These are phyloP conservation scores for Orthosia incerta DNA, from an alignment of 2,888 invertebrate species.

Conservation along the genomic window DNA sequence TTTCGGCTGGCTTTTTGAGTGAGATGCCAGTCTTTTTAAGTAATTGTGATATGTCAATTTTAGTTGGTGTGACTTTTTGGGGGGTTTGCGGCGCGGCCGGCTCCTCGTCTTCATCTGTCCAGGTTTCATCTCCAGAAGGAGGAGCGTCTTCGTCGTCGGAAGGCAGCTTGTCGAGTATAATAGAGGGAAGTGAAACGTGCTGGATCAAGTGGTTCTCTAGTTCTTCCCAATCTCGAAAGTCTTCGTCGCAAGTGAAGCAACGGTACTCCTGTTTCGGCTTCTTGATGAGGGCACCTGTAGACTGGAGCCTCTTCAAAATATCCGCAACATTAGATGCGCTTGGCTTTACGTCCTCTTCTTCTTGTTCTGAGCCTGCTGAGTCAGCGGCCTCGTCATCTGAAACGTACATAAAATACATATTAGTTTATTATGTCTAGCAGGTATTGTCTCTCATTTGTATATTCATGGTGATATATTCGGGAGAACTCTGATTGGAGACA, in stretches of 20 bases:
- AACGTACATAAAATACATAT: slow-evolving; percentile 38
- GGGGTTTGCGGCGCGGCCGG: slow-evolving; percentile 68
- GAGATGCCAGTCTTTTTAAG: slow-evolving; percentile 83
- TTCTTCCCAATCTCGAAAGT: slow-evolving; percentile 85
- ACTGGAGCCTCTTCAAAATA: slow-evolving; percentile 83
- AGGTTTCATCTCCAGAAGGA: slow-evolving; percentile 85
- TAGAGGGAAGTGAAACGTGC: slow-evolving; percentile 90
- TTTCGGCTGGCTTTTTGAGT: slow-evolving; percentile 80
- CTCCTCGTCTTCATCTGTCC: slow-evolving; percentile 88
- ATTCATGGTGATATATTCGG: not conserved
- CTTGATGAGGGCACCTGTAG: slow-evolving; percentile 71
- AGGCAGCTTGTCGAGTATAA: slow-evolving; percentile 88
- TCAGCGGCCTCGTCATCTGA: slow-evolving; percentile 78
- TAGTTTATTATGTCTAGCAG: not conserved
- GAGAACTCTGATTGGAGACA: too few relatives aligned
- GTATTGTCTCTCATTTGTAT: not conserved
- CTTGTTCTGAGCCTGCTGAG: slow-evolving; percentile 70
- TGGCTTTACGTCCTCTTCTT: slow-evolving; percentile 67
- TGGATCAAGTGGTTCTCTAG: slow-evolving; percentile 89
- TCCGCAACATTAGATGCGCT: slow-evolving; percentile 77
- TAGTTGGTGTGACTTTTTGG: slow-evolving; percentile 78
- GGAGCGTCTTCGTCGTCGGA: slow-evolving; percentile 89
- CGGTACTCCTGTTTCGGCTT: slow-evolving; percentile 84
- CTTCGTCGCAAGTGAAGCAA: slow-evolving; percentile 90
- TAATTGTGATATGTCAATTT: slow-evolving; percentile 85